Base-by-base conservation (phyloP, 2,113 vertebrate genomes). In the Oenanthe oenanthe region DNA sequence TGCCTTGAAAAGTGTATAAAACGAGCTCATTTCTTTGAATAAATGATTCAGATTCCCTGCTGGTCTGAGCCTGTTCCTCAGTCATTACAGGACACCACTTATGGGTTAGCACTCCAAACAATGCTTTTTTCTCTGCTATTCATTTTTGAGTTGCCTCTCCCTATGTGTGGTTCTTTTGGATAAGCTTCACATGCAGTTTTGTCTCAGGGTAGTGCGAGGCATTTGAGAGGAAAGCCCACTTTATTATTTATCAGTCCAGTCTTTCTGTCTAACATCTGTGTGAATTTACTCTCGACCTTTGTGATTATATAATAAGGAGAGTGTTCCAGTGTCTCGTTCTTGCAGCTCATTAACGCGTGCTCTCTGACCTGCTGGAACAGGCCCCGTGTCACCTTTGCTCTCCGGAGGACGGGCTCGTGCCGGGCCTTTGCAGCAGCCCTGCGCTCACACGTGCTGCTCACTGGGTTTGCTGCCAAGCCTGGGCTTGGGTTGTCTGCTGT, bases 381-480 rank as follows among this genome's bases (percentile, higher is more conserved):
- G 60, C 57, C 61, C 45, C 5, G 1, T 32, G 62, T 79, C 72
- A 75, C 84, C 58, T 92, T 61, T 1, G n/a, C 53, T 96, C 70
- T 68, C 40, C 6, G 12, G 18, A 65, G 85, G 81, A 9, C 2
- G n/a, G 50, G 19, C 21, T 17, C 1, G 0, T 70, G 76, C 56
- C 51, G 1, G 53, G 61, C 40, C 88, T 89, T 67, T 50, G 66
- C 81, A 54, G 54, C 62, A 57, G 34, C 32, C 14, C 38, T 48
- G 38, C 32, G 57, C 87, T 63, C 7, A 4, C 1, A 6, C 61
- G 14, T 60, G 65, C 84, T 84, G 18, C 72, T 29, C 42, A 1
- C 34, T 18, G 24, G 32, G 34, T 93, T 81, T 67, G 60, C 89
- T 91, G 87, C 81, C 84, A 67, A 36, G 48, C 73, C 32, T 75